Base-by-base conservation (phyloP, 2,888 invertebrate species). In the Chelonus formosanus region DNA sequence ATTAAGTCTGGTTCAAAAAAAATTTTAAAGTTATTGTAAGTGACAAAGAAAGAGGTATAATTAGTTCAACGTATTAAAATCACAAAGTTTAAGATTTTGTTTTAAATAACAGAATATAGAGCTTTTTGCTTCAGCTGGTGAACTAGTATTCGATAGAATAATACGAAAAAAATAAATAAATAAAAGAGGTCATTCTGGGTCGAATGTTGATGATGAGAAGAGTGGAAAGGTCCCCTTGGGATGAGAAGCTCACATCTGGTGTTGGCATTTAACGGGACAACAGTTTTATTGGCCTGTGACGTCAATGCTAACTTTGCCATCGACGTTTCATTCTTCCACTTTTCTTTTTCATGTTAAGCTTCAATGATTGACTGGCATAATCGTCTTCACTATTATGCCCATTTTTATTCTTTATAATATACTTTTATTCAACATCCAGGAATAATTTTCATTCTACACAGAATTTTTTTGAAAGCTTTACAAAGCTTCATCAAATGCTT, bases 261-360 rank as follows among this genome's bases (percentile, higher is more conserved):
- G 63, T 62, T 67, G 63, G 59, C 74, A 70, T 75, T 78, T 77
- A 76, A 75, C 70, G 69, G 66, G 70, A 75, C 72, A 70, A 69
- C 73, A 67, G 71, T 78, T 78, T 79, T 77, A 79, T 79, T 79
- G 74, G 68, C 68, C 71, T 63, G 63, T 77, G 79, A 79, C 80
- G 78, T 79, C 76, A 79, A 74, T 73, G 67, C 73, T 70, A 73
- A 74, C 65, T 69, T 70, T 72, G 72, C 75, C 75, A 74, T 77
- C 72, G 72, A 72, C 62, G 63, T 68, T 71, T 72, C 63, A 72
- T 73, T 72, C 70, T 66, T 65, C 64, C 69, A 62, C 64, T 61
- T 65, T 71, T 63, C 10, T 44, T 31, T 62, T 57, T 44, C 32
- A 36, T 60, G 53, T 58, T 5, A 53, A 53, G 40, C 48, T 31